Conservation (phyloP, 2,113 vertebrate genomes). For the Tragelaphus buxtoni region DNA sequence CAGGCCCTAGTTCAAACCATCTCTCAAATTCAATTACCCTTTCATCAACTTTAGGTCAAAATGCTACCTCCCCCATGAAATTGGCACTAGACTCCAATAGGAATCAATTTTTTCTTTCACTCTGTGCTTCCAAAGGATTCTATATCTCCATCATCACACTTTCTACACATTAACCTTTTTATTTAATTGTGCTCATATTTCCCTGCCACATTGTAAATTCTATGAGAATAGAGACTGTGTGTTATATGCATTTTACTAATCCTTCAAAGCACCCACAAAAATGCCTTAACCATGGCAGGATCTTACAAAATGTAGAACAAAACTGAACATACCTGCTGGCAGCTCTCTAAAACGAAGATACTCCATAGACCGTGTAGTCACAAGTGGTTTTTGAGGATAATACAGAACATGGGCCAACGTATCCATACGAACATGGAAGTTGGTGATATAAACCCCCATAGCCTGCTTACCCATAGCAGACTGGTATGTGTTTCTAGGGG, state of each 20-base stretch:
- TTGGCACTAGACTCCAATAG: neutral
- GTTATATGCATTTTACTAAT: neutral
- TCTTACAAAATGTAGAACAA: neutral
- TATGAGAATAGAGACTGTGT: neutral
- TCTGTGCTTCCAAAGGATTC: neutral
- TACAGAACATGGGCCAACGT: constrained; percentile 96
- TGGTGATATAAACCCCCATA: constrained; percentile 99
- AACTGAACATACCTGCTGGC: constrained; percentile 87
- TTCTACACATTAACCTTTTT: neutral
- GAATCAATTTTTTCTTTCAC: neutral
- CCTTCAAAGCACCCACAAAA: neutral
- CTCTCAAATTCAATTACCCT: constrained; percentile 16
- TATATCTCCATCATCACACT: neutral
- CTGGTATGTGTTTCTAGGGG: constrained; percentile 99
- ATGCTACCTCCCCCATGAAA: neutral
- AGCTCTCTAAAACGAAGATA: constrained; percentile 97
- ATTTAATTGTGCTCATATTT: neutral
- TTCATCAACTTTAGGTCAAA: neutral
- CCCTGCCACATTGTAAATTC: neutral
- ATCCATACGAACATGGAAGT: constrained; percentile 99
- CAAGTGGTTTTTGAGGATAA: constrained; percentile 98
- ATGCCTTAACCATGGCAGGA: neutral
- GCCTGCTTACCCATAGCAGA: constrained; percentile 99
- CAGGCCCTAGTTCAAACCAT: neutral
- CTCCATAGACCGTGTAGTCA: constrained; percentile 98